These are phyloP conservation scores for Scolopax bukidnonensis DNA, from an alignment of 2,797 vertebrate species.

Conservation along the genomic window DNA sequence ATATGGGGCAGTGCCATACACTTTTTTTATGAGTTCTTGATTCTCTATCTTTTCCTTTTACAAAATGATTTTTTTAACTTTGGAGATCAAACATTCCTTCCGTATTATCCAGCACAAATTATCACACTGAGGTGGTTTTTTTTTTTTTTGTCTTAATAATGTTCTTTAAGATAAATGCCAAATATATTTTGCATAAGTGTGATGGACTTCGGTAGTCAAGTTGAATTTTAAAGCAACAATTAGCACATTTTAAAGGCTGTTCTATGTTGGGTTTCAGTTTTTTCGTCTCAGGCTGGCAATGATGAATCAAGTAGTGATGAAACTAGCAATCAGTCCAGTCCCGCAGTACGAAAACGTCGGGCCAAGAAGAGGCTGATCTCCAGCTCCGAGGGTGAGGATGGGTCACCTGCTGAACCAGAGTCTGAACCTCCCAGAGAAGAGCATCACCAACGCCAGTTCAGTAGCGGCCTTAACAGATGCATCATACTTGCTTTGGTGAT, in stretches of 20 bases:
- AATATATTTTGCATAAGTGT: neutral
- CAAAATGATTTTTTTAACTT: neutral
- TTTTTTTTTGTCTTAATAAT: neutral
- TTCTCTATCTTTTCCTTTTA: neutral
- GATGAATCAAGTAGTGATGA: slow-evolving; percentile 88
- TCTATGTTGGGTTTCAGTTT: slow-evolving; percentile 40
- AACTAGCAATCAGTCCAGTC: slow-evolving; percentile 64
- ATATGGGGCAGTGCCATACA: neutral
- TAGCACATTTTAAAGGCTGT: neutral
- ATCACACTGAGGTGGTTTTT: neutral
- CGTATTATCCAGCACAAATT: neutral
- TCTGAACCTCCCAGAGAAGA: neutral
- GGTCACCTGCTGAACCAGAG: neutral
- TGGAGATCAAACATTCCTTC: neutral
- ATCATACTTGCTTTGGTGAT: slow-evolving; percentile 88
- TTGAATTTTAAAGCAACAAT: neutral
- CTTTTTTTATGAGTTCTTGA: neutral
- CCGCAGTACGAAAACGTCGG: slow-evolving; percentile 81
- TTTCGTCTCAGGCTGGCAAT: slow-evolving; percentile 59
- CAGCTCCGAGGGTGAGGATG: slow-evolving; percentile 63
- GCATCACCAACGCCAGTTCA: slow-evolving; percentile 36
- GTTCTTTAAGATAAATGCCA: neutral
- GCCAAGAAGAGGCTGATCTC: slow-evolving; percentile 80
- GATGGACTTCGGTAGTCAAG: neutral
- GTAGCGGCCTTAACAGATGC: slow-evolving; percentile 85